phyloP scores from a whole-genome alignment of 2,113 vertebrate genomes.

The Sterrhoptilus dennistouni region DNA sequence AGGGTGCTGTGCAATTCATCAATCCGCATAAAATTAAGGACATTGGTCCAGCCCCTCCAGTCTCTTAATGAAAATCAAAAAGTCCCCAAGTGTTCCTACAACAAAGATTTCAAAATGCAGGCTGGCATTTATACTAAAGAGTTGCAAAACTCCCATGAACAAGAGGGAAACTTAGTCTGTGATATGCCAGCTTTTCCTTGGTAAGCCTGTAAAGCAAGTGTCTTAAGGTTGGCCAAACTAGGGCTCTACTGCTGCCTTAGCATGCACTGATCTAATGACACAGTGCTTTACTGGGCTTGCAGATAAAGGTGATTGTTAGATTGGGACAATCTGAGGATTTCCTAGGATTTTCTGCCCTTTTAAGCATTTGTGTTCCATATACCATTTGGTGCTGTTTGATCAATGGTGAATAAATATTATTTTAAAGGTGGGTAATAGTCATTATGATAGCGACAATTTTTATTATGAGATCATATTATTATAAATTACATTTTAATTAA shows the following conservation, averaged over 20 bases:
- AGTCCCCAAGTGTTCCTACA: background rate
- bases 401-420: background rate
- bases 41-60: background rate
- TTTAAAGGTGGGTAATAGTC: background rate
- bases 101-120: background rate
- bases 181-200: background rate
- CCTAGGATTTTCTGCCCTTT: background rate
- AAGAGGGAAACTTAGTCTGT: background rate
- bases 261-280: background rate
- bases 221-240: background rate
- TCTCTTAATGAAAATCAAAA: background rate
- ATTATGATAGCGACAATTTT: background rate
- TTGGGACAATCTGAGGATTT: background rate
- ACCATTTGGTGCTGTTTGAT: background rate
- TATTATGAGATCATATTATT: background rate
- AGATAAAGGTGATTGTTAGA: background rate
- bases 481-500: background rate
- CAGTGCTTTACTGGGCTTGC: background rate
- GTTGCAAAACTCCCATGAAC: background rate
- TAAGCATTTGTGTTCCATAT: rapidly evolving
- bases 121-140: background rate
- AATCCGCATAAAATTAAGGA: background rate
- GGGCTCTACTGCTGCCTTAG: background rate
- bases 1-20: background rate
- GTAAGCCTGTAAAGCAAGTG: background rate